Evolutionary conservation across 2,797 vertebrate genomes (phyloP).

Genomic region (Brachyrhaphis roseni): DNA sequence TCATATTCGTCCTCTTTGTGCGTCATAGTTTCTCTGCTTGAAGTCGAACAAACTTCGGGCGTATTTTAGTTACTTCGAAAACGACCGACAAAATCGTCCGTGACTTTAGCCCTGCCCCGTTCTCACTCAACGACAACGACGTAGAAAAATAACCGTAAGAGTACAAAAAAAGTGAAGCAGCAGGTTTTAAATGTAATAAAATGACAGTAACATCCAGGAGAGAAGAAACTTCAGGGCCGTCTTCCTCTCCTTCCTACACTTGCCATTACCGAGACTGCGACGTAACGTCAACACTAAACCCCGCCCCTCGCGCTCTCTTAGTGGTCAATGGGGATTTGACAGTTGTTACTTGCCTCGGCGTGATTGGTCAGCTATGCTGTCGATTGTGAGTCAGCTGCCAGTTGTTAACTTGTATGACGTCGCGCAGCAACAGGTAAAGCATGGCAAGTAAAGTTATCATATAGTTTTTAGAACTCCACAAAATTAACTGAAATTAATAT

Average conservation of each 20-base stretch:
- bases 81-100: slow-evolving; percentile 1
- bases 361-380: slow-evolving; percentile 61
- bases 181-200: neutral
- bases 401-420: slow-evolving; percentile 49
- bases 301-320: slow-evolving; percentile 50
- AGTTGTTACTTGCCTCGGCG: slow-evolving; percentile 46
- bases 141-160: neutral
- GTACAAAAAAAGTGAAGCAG: neutral
- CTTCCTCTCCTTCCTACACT: slow-evolving; percentile 67
- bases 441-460: neutral
- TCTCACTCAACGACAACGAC: slow-evolving; percentile 6
- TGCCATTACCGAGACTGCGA: slow-evolving; percentile 54
- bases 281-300: slow-evolving; percentile 45
- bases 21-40: slow-evolving; percentile 74
- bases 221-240: slow-evolving; percentile 59
- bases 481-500: neutral
- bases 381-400: slow-evolving; percentile 35
- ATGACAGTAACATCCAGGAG: slow-evolving; percentile 7
- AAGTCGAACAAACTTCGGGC: slow-evolving; percentile 59
- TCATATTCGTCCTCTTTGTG: slow-evolving; percentile 90
- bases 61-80: slow-evolving; percentile 32
- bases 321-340: slow-evolving; percentile 56
- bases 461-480: neutral
- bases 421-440: slow-evolving; percentile 60
- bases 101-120: slow-evolving; percentile 14